phyloP scores from a whole-genome alignment of 2,797 vertebrate genomes.

The Borostomias antarcticus region DNA sequence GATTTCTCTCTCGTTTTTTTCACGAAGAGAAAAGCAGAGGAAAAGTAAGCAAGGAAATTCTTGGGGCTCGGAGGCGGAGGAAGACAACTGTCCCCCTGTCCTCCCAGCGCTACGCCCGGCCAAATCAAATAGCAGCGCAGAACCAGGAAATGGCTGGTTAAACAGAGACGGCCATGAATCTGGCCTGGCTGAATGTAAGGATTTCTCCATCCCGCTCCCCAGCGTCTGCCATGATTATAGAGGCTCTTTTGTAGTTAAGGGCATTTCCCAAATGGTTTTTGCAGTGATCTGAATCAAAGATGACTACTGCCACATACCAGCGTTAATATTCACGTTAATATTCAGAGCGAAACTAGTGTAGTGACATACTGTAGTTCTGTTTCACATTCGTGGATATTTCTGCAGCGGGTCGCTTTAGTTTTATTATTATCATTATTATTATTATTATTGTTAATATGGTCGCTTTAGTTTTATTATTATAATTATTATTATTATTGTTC shows the following conservation, averaged over 20 bases:
- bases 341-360: too few species aligned
- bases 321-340: not conserved
- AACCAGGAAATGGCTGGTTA: conserved; percentile 88
- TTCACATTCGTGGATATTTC: too few species aligned
- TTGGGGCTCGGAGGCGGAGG: conserved; percentile 71
- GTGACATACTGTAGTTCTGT: too few species aligned
- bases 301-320: conserved; percentile 15
- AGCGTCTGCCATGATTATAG: conserved; percentile 81
- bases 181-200: conserved; percentile 76
- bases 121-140: conserved; percentile 91
- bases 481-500: too few species aligned
- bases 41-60: conserved; percentile 87
- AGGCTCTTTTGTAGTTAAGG: conserved; percentile 82
- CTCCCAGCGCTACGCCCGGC: conserved; percentile 68
- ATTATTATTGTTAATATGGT: too few species aligned
- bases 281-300: conserved; percentile 65
- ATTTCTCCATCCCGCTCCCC: conserved; percentile 81
- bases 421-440: too few species aligned
- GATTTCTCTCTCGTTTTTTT: conserved; percentile 37
- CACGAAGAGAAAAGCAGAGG: conserved; percentile 60
- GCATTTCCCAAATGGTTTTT: conserved; percentile 80
- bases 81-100: conserved; percentile 90
- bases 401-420: too few species aligned
- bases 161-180: conserved; percentile 88
- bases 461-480: too few species aligned